Base-by-base conservation (phyloP, 2,797 vertebrate species). In the Sebastes reedi region DNA sequence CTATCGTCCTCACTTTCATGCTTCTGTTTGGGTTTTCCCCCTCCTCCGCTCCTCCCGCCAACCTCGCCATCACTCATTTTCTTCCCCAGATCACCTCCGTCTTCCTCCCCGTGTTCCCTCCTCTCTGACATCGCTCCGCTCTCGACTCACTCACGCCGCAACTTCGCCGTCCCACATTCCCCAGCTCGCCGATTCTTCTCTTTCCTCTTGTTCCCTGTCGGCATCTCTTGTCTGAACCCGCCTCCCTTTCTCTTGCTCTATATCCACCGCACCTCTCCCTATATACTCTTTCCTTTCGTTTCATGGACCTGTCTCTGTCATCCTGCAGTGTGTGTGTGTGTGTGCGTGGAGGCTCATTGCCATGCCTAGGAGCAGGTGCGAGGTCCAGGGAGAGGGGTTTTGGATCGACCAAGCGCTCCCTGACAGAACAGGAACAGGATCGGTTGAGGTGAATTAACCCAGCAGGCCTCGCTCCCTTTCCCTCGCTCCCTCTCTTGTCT, bases 401-500 rank as follows among this genome's bases (percentile, higher is more conserved):
- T 89, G 87, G 92, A 91, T 87, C 77, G 87, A 89, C 82, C 67
- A 81, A 91, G 82, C 82, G 60, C 89, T 90, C 88, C 64, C 87
- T 88, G 88, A 91, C 92, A 93, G 92, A 91, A 92, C 88, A 90
- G 89, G 91, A 92, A 90, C 89, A 90, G 91, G 90, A 91, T 89
- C 84, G 86, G 92, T 93, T 94, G 94, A 94, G 89, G 88, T 90
- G 94, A 96, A 95, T 95, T 94, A 95, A 94, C 90, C 90, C 85
- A 90, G 87, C 90, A 91, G 83, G 88, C 88, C 79, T 84, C 54
- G 58, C 36, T 83, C 78, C n/a, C 50, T 34, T 62, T 42, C 72
- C 25, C 55, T 71, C 64, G 14, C 22, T 46, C 55, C 22, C 8
- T 20, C 36, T 58, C 67, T 77, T 77, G 34, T 64, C 72, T 74